phyloP scores from a whole-genome alignment of 2,113 vertebrate species.

The Tonatia bakeri region DNA sequence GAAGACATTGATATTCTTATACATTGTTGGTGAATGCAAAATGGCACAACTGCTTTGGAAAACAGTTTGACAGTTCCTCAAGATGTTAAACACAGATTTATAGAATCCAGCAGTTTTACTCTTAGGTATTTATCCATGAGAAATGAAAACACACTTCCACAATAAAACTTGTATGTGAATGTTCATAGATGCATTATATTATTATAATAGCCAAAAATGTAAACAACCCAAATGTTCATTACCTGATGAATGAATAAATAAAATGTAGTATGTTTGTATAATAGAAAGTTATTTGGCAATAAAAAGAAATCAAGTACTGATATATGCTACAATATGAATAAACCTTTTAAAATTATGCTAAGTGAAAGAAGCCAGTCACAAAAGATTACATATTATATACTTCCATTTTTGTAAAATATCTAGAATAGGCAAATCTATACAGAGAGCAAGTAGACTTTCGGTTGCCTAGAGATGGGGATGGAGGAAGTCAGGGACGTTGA shows the following conservation, averaged over 20 bases:
- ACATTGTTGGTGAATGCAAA: not conserved
- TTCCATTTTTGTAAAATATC: not conserved
- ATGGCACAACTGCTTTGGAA: not conserved
- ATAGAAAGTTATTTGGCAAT: not conserved
- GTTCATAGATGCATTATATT: not conserved
- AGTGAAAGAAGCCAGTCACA: not conserved
- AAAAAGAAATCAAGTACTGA: not conserved
- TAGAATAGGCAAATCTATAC: not conserved
- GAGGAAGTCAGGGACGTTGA: not conserved
- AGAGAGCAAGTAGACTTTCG: not conserved
- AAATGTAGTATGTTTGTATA: not conserved
- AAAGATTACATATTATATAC: not conserved
- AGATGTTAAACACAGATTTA: not conserved
- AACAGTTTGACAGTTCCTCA: not conserved
- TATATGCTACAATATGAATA: not conserved
- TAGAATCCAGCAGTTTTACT: not conserved
- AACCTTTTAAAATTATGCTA: not conserved
- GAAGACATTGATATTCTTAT: not conserved
- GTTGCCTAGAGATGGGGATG: not conserved
- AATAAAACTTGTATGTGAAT: not conserved
- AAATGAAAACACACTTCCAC: not conserved
- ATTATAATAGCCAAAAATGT: not conserved
- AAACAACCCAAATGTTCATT: not conserved
- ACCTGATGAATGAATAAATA: not conserved
- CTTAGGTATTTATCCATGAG: not conserved